Evolutionary conservation across 2,113 vertebrate genomes (phyloP).

Genomic region (Tauraco erythrolophus): DNA sequence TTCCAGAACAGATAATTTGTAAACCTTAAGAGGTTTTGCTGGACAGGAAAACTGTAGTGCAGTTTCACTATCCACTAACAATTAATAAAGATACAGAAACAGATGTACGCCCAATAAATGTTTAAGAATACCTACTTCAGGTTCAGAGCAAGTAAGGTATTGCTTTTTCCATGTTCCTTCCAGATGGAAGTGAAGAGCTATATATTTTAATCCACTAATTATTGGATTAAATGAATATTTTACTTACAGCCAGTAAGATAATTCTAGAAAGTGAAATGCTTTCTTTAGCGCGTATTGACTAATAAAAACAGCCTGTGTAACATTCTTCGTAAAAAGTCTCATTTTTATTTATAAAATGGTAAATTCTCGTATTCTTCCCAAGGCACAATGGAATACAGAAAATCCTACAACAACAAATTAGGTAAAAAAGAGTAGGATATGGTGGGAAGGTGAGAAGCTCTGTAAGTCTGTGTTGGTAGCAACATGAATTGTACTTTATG

Average conservation of each 20-base stretch:
- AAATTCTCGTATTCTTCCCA: background rate
- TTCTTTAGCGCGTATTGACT: background rate
- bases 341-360: slow-evolving; percentile 36
- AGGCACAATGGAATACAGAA: background rate
- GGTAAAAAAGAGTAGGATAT: background rate
- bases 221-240: background rate
- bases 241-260: background rate
- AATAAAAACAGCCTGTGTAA: background rate
- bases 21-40: background rate
- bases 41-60: background rate
- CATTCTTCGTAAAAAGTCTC: background rate
- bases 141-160: background rate
- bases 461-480: background rate
- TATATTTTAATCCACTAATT: background rate
- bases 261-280: background rate
- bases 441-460: background rate
- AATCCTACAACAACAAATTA: background rate
- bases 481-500: background rate
- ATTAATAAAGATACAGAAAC: background rate
- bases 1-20: background rate
- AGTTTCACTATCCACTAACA: background rate
- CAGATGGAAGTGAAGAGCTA: background rate
- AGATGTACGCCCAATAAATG: background rate
- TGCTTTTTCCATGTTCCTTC: background rate
- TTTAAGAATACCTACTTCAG: background rate